A percentile compares a stretch with the other conserved stretches of the same genome.
phyloP scores from a whole-genome alignment of 2,797 vertebrate genomes.

The Silurus lanzhouensis region DNA sequence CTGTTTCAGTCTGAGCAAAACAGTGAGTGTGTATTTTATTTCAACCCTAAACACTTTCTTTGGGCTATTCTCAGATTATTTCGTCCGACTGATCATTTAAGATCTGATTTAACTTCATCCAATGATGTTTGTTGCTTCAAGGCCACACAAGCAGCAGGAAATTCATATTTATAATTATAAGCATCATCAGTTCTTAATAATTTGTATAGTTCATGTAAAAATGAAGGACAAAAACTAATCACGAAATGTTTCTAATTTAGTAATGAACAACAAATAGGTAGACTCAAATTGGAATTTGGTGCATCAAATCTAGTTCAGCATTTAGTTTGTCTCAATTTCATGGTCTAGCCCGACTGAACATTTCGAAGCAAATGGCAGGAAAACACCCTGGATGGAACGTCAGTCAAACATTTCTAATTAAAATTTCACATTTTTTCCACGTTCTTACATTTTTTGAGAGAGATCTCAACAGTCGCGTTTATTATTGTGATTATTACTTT shows the following conservation, averaged over 20 bases:
- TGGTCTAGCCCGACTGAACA: too few relatives aligned
- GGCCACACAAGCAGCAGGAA: not conserved
- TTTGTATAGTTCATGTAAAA: not conserved
- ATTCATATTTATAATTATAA: too few relatives aligned
- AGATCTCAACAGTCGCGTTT: not conserved
- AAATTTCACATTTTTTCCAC: not conserved
- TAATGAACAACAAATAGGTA: not conserved
- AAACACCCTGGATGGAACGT: too few relatives aligned
- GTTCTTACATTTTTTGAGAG: not conserved
- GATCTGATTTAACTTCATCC: too few relatives aligned
- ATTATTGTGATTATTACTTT: not conserved
- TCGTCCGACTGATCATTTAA: not conserved
- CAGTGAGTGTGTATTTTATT: not conserved
- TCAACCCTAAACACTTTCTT: not conserved
- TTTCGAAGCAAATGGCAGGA: too few relatives aligned
- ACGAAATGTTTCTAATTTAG: not conserved
- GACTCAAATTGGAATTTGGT: not conserved
- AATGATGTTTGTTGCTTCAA: not conserved
- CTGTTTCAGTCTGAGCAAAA: not conserved
- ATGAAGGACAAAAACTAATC: not conserved
- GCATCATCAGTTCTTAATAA: not conserved
- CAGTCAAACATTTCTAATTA: not conserved
- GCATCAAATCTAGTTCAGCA: not conserved
- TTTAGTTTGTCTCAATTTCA: not conserved
- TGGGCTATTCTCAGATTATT: not conserved